Evolutionary conservation across 1,140 invertebrate genomes (phyloP), one percentile per base, ranked within the genome.

Genomic region (Pogonus chalceus): DNA sequence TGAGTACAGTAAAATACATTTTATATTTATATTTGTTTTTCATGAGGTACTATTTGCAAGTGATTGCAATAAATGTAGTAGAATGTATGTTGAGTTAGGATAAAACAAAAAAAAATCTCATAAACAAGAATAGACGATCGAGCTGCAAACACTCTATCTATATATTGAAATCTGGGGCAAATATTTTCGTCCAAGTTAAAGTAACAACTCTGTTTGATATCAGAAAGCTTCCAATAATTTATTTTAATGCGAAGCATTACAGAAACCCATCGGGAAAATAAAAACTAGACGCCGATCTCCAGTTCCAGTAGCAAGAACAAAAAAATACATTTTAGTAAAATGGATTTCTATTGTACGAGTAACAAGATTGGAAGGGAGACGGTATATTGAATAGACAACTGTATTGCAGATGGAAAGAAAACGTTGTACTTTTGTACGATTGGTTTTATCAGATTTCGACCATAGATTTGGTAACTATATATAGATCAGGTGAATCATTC

Each of bases 371-470:
- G 7, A 31, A 31, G 26, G 26, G 7, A 31, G 26, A 7, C 26
- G 26, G 26, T 31, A 31, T 31, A 31, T 31, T 31, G 26, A 31
- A 31, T 31, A 31, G 26, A 43, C 9, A 43, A 43, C 37, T 4
- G 37, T 3, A 43, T 12, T 12, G 9, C 9, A 43, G 18, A 18
- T 4, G 37, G 37, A 43, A 18, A 16, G 37, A 18, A 18, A 43
- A 10, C 4, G 37, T 18, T 43, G 37, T 43, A 43, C 37, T 43
- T 12, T 12, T 12, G 18, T 43, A 16, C 9, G 37, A 43, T 43
- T 43, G 37, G 37, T 43, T 43, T 43, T 43, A 43, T 43, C 37
- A 43, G 37, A 43, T 43, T 43, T 43, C 37, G 18, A 12, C 37
- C 18, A 43, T 18, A 43, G n/a, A n/a, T n/a, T n/a, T n/a, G n/a